Conservation (phyloP, 2,797 vertebrate species). For the Poliocrania exsul region DNA sequence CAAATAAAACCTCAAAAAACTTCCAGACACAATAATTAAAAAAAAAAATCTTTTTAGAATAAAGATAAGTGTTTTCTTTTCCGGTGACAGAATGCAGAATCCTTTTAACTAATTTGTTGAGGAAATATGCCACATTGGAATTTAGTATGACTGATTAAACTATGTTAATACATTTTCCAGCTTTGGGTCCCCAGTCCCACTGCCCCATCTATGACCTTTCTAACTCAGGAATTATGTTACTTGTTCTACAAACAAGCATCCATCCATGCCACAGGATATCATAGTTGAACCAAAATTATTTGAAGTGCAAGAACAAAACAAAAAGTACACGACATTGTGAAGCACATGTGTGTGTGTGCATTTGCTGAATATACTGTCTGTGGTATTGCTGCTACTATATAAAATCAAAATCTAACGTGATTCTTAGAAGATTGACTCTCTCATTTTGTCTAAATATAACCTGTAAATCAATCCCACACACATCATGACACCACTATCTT, state of each 20-base stretch:
- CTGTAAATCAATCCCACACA: neutral
- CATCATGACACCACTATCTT: neutral
- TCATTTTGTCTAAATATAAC: neutral
- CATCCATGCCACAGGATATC: conserved; percentile 41
- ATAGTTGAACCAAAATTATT: conserved; percentile 12
- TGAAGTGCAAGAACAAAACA: conserved; percentile 1
- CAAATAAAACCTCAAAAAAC: neutral
- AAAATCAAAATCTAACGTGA: neutral
- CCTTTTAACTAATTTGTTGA: conserved; percentile 78
- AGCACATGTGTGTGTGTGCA: neutral
- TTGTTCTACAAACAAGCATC: conserved; percentile 61
- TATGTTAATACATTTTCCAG: conserved; percentile 77
- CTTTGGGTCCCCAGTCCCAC: conserved; percentile 57
- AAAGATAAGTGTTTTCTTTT: conserved; percentile 49
- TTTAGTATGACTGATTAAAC: conserved; percentile 81
- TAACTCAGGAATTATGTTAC: conserved; percentile 62
- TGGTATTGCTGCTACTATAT: neutral
- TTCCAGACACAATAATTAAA: neutral
- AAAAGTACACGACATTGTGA: neutral
- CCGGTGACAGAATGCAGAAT: conserved; percentile 68
- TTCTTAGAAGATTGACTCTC: neutral
- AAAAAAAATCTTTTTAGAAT: neutral
- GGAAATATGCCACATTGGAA: conserved; percentile 80
- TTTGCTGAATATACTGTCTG: neutral
- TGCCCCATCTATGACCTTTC: conserved; percentile 66